These are phyloP conservation scores for Meliscaeva auricollis DNA, from an alignment of 2,888 invertebrate genomes.

Conservation along the genomic window DNA sequence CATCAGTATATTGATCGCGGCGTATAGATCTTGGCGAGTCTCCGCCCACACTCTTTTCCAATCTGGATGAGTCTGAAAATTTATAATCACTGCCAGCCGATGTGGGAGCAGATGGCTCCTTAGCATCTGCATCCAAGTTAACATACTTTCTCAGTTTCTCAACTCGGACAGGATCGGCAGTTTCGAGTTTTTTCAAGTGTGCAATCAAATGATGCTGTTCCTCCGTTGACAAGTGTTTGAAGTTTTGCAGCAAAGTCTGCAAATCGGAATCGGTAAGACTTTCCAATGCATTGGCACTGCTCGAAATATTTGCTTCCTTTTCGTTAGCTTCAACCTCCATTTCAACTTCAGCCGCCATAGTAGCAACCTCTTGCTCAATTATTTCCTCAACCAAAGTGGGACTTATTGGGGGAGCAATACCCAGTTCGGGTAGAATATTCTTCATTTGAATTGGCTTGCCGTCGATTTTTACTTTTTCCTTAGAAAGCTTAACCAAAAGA, in stretches of 20 bases:
- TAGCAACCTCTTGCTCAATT: conserved; percentile 78
- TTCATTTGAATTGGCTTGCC: conserved; percentile 76
- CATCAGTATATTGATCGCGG: conserved; percentile 76
- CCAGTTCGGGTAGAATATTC: conserved; percentile 78
- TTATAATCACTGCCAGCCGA: conserved; percentile 52
- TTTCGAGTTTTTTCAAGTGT: conserved; percentile 92
- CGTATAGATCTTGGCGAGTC: conserved; percentile 76
- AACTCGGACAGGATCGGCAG: conserved; percentile 90
- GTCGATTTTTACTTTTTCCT: conserved; percentile 80
- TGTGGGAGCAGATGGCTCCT: conserved; percentile 48
- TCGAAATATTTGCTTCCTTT: conserved; percentile 75
- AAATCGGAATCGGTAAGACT: conserved; percentile 92
- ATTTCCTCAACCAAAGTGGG: conserved; percentile 78
- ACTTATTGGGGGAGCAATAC: conserved; percentile 77
- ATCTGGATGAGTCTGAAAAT: conserved; percentile 62
- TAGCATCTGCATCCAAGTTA: conserved; percentile 84
- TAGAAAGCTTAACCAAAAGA: conserved; percentile 88
- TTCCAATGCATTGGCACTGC: conserved; percentile 87
- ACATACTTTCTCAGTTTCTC: conserved; percentile 91
- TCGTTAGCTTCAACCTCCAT: conserved; percentile 78
- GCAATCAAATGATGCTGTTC: conserved; percentile 93
- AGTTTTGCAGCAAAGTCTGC: conserved; percentile 91
- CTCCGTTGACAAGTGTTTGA: conserved; percentile 91
- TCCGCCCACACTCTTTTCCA: conserved; percentile 51
- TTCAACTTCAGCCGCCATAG: conserved; percentile 79